Base-by-base conservation (phyloP, 2,113 vertebrate genomes). In the Crotalus horridus region DNA sequence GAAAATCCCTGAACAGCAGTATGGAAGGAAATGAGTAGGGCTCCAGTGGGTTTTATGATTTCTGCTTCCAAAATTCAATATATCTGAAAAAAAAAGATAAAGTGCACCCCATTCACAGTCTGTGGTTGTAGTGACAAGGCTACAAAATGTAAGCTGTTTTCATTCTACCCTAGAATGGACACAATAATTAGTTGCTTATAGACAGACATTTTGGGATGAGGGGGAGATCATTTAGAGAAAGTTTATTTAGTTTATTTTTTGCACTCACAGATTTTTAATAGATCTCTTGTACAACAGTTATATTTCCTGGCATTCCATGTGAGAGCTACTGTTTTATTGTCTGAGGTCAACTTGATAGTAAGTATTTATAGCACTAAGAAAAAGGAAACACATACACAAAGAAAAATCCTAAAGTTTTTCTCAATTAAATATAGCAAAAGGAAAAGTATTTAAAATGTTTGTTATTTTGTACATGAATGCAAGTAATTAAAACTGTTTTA, bases 361-460 rank as follows among this genome's bases (percentile, higher is more conserved):
- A 33, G 17, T 55, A 39, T 13, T 81, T 46, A 51, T 61, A 85
- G 13, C 74, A 54, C 74, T 61, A 54, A 85, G 1, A 8, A 86
- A 3, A 21, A 93, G 90, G 81, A 43, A 90, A 86, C 15, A n/a
- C n/a, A 29, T 9, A n/a, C 2, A 24, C 0, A 91, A 90, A 7
- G 0, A 1, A 3, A 81, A 61, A 51, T 29, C 17, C 10, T 24
- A 96, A 88, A 4, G 51, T 4, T 91, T 12, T 11, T 93, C 92
- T 29, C 89, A 94, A 94, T 58, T 46, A 46, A 91, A 94, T 90
- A 64, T 26, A 59, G 93, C n/a, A 93, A 88, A 24, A 91, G 69
- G 64, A 93, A 88, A 85, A 1, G 23, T 90, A 6, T 88, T 85
- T 91, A 91, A 95, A 64, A 91, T 3, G 58, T 92, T 88, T 88